phyloP scores from a whole-genome alignment of 2,797 vertebrate genomes.

The Rhynchotus rufescens region DNA sequence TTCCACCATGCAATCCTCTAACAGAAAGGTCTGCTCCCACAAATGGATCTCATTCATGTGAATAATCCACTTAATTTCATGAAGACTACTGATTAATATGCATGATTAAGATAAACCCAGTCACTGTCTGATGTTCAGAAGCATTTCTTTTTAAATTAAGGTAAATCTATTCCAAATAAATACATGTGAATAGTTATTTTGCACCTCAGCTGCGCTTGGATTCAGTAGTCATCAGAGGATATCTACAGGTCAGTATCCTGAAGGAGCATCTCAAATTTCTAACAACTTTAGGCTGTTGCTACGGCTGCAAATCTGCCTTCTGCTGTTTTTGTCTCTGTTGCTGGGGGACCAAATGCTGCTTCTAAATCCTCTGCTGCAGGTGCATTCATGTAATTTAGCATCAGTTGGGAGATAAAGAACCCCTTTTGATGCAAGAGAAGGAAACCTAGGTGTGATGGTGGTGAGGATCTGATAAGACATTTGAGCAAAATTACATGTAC shows the following conservation, averaged over 20 bases:
- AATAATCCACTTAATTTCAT: not conserved
- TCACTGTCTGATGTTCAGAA: not conserved
- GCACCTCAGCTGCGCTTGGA: not conserved
- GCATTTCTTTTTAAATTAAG: not conserved
- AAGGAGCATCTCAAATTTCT: conserved; percentile 35
- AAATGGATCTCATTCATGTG: not conserved
- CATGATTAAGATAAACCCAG: not conserved
- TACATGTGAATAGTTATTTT: not conserved
- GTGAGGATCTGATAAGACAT: conserved; percentile 7
- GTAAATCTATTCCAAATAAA: not conserved
- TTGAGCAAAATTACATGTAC: not conserved
- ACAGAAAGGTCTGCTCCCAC: not conserved
- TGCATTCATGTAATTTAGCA: conserved; percentile 46
- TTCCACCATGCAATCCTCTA: not conserved
- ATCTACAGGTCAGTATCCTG: conserved; percentile 8
- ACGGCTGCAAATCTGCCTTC: conserved; percentile 54
- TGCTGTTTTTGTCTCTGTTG: conserved; percentile 52
- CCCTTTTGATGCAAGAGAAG: conserved; percentile 9
- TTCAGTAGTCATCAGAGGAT: not conserved
- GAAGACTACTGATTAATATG: not conserved
- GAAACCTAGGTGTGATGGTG: conserved; percentile 13
- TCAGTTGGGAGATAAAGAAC: conserved; percentile 43
- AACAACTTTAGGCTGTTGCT: conserved; percentile 38
- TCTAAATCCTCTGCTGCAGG: conserved; percentile 60
- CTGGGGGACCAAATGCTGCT: conserved; percentile 54